These are phyloP conservation scores for Aix galericulata DNA, from an alignment of 2,113 vertebrate genomes.

Conservation along the genomic window DNA sequence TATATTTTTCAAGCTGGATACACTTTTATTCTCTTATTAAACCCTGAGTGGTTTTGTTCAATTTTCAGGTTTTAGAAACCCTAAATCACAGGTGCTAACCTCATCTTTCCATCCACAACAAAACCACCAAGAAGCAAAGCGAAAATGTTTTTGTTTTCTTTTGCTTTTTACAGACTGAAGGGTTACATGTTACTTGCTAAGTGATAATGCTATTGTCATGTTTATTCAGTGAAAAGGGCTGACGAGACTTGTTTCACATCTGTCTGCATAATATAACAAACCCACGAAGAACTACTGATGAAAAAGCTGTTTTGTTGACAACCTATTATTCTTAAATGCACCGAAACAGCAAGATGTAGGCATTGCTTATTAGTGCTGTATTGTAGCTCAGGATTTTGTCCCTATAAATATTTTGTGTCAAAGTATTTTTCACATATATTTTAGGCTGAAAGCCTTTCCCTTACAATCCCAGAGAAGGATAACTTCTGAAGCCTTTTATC, in stretches of 20 bases:
- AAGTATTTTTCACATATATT: neutral
- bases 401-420: neutral
- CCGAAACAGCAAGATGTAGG: slow-evolving; percentile 58
- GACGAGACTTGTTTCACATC: slow-evolving; percentile 60
- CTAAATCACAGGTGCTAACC: neutral
- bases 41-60: neutral
- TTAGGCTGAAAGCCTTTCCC: neutral
- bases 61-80: neutral
- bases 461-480: neutral
- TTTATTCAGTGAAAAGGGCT: slow-evolving; percentile 50
- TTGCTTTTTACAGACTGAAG: neutral
- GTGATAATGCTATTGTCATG: neutral
- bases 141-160: neutral
- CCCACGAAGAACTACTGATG: slow-evolving; percentile 33
- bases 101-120: neutral
- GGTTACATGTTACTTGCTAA: neutral
- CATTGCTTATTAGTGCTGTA: slow-evolving; percentile 45
- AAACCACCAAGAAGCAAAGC: neutral
- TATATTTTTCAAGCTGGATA: neutral
- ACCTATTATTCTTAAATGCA: slow-evolving; percentile 46
- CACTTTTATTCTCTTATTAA: neutral
- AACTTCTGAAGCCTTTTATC: neutral
- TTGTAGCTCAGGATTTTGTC: slow-evolving; percentile 29
- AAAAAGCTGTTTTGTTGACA: slow-evolving; percentile 54
- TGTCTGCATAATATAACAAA: slow-evolving; percentile 46